phyloP scores from a whole-genome alignment of 2,797 vertebrate species.

The Onychomys leucogaster region DNA sequence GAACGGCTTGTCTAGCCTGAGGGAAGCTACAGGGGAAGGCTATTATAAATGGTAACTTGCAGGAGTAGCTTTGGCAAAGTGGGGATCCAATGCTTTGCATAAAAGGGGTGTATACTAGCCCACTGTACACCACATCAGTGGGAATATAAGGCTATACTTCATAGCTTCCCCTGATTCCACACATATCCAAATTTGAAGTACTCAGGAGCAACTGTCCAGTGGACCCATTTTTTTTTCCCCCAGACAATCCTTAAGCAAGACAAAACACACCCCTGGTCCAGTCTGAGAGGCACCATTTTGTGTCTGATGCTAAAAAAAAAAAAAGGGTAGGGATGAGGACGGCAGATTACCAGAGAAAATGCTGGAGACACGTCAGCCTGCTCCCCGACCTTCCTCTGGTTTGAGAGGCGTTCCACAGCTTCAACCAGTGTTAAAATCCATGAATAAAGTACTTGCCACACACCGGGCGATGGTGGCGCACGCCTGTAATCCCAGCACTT shows the following conservation, averaged over 20 bases:
- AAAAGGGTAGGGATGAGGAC: not conserved
- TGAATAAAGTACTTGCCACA: not conserved
- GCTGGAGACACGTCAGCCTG: not conserved
- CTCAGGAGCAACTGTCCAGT: not conserved
- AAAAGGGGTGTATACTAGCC: not conserved
- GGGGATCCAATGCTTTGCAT: rapidly evolving
- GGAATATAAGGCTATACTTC: not conserved
- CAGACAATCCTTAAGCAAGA: not conserved
- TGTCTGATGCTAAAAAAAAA: not conserved
- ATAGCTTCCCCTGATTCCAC: not conserved
- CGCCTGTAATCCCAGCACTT: too few relatives aligned
- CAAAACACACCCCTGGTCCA: not conserved
- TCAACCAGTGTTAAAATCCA: not conserved
- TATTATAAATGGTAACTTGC: not conserved
- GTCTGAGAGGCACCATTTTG: not conserved
- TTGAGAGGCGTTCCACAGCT: not conserved
- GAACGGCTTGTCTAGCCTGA: not conserved
- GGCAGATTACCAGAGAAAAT: not conserved
- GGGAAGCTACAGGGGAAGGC: not conserved
- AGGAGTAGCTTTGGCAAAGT: not conserved
- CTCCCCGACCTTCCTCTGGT: not conserved
- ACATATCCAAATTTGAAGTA: not conserved
- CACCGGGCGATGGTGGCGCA: too few relatives aligned
- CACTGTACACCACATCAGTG: too few relatives aligned
- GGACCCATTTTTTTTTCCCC: not conserved